These are phyloP conservation scores for Zaprionus vittiger DNA, from an alignment of 1,140 invertebrate genomes.

Conservation along the genomic window DNA sequence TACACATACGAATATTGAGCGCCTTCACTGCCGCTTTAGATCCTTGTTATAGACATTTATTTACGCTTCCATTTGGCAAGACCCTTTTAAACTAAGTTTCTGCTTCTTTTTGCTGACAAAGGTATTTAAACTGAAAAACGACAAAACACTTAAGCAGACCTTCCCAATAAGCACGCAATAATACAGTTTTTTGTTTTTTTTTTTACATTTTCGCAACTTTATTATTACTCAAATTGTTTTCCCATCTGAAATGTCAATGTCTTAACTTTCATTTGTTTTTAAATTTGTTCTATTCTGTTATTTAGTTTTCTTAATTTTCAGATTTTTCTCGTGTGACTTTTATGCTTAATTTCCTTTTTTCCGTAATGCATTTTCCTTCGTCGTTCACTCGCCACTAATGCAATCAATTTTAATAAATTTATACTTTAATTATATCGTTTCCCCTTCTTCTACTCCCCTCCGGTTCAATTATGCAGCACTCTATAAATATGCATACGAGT, in stretches of 20 bases:
- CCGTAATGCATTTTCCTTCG: conserved; percentile 30
- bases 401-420: conserved; percentile 61
- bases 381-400: conserved; percentile 59
- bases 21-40: conserved; percentile 52
- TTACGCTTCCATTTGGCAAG: conserved; percentile 28
- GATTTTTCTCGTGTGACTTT: conserved; percentile 45
- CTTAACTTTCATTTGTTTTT: conserved; percentile 30
- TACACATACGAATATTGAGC: conserved; percentile 22
- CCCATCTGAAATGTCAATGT: conserved; percentile 44
- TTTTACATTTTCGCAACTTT: conserved; percentile 76
- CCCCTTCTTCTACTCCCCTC: conserved; percentile 13
- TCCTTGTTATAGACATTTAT: conserved; percentile 49
- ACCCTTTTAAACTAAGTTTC: conserved; percentile 18
- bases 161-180: background rate
- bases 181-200: background rate
- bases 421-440: conserved; percentile 57
- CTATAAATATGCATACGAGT: conserved; percentile 63
- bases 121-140: background rate
- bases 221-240: conserved; percentile 74
- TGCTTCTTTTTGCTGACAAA: conserved; percentile 16
- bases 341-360: conserved; percentile 2
- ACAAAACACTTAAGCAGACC: background rate
- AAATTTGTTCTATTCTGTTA: conserved; percentile 44
- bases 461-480: conserved; percentile 65
- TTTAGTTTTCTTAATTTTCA: conserved; percentile 26